Evolutionary conservation across 2,113 vertebrate species (phyloP), one percentile per base, ranked within the genome.

Genomic region (Eudyptes chrysolophus): DNA sequence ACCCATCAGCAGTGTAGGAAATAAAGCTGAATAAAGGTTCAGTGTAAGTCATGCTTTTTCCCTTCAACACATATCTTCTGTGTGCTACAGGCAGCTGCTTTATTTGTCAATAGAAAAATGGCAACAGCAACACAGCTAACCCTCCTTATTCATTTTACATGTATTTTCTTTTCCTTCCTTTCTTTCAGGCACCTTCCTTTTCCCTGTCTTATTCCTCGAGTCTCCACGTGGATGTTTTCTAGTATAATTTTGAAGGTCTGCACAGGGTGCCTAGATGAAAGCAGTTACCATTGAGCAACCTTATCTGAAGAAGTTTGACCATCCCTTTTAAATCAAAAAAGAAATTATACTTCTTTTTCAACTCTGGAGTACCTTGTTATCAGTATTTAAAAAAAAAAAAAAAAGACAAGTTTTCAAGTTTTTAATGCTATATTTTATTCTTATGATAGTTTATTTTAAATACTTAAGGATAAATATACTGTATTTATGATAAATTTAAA

Each of bases 391-490:
- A 52, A n/a, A 48, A n/a, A 52, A 48, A n/a, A 52, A 10, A 81
- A 49, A 49, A 22, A 22, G 9, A 25, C 4, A 54, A 60, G 8
- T 7, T 79, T 93, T 90, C 4, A 54, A 60, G 8, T 7, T 79
- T 93, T 90, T 64, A 65, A 26, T 27, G 6, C 2, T 49, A 8
- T 19, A n/a, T 66, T 84, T 80, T 70, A 74, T 34, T 78, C 55
- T 55, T 46, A 19, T 60, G 19, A 48, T 38, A 57, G 16, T 24
- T 3, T 78, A 8, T 55, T 72, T 93, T 7, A 94, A 80, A 79
- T 87, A 95, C 93, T 96, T 92, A 89, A 65, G 52, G n/a, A 66
- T 20, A 92, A 95, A 85, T 85, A 90, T 27, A 27, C 10, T 40
- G 6, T 72, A 64, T 89, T 95, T 94, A 72, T 11, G 18, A 61